Evolutionary conservation across 1,140 invertebrate genomes (phyloP), one percentile per base, ranked within the genome.

Genomic region (Hesperophylax magnus): DNA sequence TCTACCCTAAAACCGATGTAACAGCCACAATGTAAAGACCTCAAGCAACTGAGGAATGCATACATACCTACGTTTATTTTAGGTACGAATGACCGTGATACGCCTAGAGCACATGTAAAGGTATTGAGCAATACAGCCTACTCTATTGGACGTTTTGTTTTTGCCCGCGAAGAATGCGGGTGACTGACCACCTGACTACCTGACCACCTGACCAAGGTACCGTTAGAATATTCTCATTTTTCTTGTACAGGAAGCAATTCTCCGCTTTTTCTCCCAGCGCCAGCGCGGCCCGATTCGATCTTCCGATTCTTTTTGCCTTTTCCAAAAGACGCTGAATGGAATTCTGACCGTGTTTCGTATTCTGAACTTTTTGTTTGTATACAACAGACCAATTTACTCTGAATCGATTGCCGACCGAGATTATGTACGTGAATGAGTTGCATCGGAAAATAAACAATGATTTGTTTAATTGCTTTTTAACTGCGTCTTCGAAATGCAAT

Each of bases 151-250:
- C 22, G n/a, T 18, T 58, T 58, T 67, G 63, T 67, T 27, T 67
- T 67, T 67, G 31, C 31, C 17, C 27, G 63, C 22, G 27, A 17
- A 14, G 22, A 31, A 31, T 31, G 22, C 63, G 63, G 63, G 63
- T 67, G 63, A 67, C 63, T 47, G 67, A 71, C 39, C 67, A 71
- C 18, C 31, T 39, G 8, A n/a, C 54, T 11, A 20, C 54, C 54
- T 18, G 54, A 20, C 54, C 67, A 20, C 18, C n/a, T 17, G 24
- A 69, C 31, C 65, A 11, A 20, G n/a, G n/a, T 52, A 47, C 67
- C 31, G 67, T 71, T 71, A 71, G 34, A 71, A 20, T 24, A 71
- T 71, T 71, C 67, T 71, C 67, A 20, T 71, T 71, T 71, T 71
- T 71, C 31, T 71, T 52, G 8, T 22, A 22, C 39, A 53, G 67